Conservation (phyloP, 2,113 vertebrate species). For the Phylloscopus whistleri region DNA sequence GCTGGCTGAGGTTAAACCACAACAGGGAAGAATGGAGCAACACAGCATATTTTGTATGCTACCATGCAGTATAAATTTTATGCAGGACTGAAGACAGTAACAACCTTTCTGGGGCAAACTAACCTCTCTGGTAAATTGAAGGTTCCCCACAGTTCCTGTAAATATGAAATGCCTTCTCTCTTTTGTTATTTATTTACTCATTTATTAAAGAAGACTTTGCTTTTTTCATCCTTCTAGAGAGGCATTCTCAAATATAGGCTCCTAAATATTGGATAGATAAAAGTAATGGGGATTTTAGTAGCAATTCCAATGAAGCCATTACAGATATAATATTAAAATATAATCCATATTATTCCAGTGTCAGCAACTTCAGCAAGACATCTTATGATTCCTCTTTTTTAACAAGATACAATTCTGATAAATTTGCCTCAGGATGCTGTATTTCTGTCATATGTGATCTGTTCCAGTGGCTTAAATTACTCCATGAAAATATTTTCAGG, state of each 20-base stretch:
- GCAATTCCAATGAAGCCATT: neutral
- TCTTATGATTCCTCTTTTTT: neutral
- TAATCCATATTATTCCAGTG: neutral
- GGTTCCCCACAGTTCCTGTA: neutral
- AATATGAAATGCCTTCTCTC: neutral
- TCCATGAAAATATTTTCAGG: neutral
- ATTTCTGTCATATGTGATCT: neutral
- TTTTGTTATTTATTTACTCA: neutral
- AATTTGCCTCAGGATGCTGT: neutral
- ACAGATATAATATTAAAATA: neutral
- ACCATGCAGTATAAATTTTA: neutral
- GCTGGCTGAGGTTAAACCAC: neutral
- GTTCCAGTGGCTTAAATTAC: neutral
- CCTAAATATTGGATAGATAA: neutral
- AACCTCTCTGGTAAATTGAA: neutral
- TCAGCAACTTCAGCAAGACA: neutral
- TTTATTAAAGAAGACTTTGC: neutral
- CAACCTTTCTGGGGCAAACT: neutral
- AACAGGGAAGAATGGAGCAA: neutral
- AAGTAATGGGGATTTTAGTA: neutral
- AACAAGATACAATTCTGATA: neutral
- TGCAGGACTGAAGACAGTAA: neutral
- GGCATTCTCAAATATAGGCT: neutral
- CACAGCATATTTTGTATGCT: neutral
- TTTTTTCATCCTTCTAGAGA: neutral